These are phyloP conservation scores for Melanerpes aurifrons DNA, from an alignment of 2,113 vertebrate genomes.

Conservation along the genomic window DNA sequence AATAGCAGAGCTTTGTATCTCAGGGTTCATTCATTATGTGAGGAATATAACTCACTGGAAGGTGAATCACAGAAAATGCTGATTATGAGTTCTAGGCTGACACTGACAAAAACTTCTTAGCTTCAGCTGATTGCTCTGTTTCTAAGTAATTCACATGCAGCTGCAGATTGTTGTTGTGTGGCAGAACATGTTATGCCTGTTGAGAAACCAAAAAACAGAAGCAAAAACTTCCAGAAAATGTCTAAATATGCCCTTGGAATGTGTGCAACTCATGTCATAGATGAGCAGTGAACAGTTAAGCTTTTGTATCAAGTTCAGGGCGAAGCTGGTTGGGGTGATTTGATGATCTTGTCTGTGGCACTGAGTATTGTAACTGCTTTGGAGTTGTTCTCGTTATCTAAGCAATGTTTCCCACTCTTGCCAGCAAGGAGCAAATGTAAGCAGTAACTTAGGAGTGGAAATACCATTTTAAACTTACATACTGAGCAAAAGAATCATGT, in stretches of 20 bases:
- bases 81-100: not conserved
- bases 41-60: not conserved
- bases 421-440: not conserved
- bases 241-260: not conserved
- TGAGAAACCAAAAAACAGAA: not conserved
- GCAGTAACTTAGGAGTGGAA: not conserved
- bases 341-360: not conserved
- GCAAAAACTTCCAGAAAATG: not conserved
- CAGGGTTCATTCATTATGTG: not conserved
- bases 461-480: not conserved
- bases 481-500: not conserved
- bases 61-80: not conserved
- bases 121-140: not conserved
- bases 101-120: not conserved
- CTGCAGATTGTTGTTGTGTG: not conserved
- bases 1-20: not conserved
- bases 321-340: not conserved
- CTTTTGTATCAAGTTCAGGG: not conserved
- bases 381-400: not conserved
- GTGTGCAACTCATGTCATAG: fast-evolving
- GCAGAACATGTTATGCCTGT: not conserved
- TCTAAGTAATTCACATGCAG: not conserved
- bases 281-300: not conserved
- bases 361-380: not conserved
- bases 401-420: not conserved